phyloP scores from a whole-genome alignment of 2,888 invertebrate genomes.

The Drosophila hamatofila region DNA sequence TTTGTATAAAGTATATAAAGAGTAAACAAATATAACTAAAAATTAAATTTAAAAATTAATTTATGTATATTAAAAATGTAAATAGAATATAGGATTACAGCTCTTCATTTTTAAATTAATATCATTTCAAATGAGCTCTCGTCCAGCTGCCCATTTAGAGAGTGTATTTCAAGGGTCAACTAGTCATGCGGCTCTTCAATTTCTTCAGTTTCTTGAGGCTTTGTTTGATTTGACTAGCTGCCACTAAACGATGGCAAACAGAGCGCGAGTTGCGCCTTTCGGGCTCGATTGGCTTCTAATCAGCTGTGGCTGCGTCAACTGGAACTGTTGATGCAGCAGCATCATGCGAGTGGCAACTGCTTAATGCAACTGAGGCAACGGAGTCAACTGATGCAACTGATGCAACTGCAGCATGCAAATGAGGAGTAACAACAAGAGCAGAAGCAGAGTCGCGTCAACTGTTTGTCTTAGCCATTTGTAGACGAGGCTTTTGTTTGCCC shows the following conservation, averaged over 20 bases:
- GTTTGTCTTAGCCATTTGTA: conserved; percentile 73
- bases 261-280: conserved; percentile 53
- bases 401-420: conserved; percentile 74
- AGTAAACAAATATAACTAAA: no score
- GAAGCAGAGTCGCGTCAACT: conserved; percentile 50
- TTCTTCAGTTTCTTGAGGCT: conserved; percentile 6
- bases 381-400: conserved; percentile 22
- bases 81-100: no score
- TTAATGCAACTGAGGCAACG: conserved; percentile 48
- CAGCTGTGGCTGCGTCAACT: conserved; percentile 75
- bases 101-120: no score
- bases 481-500: conserved; percentile 49
- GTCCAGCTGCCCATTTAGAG: background rate
- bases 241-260: conserved; percentile 82
- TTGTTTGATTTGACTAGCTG: conserved; percentile 70
- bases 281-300: conserved; percentile 73
- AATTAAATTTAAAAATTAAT: no score
- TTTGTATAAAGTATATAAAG: no score
- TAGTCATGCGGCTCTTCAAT: no score
- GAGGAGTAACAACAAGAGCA: conserved; percentile 75
- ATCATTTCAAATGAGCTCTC: background rate
- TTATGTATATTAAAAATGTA: no score
- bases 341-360: conserved; percentile 41
- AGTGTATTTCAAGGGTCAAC: conserved; percentile 22
- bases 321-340: conserved; percentile 38